These are phyloP conservation scores for Platysternon megacephalum DNA, from an alignment of 2,113 vertebrate genomes.

Conservation along the genomic window DNA sequence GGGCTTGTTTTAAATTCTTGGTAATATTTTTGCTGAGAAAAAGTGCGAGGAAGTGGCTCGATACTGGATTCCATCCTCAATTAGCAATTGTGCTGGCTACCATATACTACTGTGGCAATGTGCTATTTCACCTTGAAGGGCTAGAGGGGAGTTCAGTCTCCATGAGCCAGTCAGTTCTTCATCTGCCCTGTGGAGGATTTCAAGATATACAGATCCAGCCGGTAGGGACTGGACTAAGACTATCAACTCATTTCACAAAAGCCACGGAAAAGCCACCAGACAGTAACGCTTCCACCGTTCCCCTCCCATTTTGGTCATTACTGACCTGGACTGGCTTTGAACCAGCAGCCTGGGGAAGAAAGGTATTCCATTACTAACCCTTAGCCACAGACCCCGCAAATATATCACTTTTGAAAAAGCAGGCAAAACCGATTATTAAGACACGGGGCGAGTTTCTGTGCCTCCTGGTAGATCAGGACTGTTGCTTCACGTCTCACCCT, in stretches of 20 bases:
- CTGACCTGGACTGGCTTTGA: slow-evolving; percentile 15
- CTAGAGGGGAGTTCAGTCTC: background rate
- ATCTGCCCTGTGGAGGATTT: slow-evolving; percentile 42
- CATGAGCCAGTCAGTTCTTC: background rate
- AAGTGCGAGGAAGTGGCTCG: background rate
- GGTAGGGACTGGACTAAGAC: slow-evolving; percentile 54
- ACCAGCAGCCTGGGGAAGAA: slow-evolving; percentile 10
- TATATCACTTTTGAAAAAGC: slow-evolving; percentile 39
- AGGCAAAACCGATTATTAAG: slow-evolving; percentile 40
- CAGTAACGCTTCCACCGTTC: slow-evolving; percentile 4
- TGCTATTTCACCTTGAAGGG: background rate
- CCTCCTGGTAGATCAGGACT: background rate
- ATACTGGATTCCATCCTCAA: background rate
- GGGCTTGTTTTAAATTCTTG: background rate
- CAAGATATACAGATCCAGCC: slow-evolving; percentile 23
- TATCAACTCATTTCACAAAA: slow-evolving; percentile 60
- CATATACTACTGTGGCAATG: background rate
- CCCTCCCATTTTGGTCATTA: slow-evolving; percentile 51
- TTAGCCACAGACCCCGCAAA: slow-evolving; percentile 21
- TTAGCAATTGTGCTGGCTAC: background rate
- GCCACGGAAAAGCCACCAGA: slow-evolving; percentile 45
- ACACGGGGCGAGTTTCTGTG: slow-evolving; percentile 32
- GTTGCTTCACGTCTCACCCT: background rate
- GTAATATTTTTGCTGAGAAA: background rate
- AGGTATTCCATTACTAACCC: slow-evolving; percentile 36